Evolutionary conservation across 1,140 invertebrate genomes (phyloP).

Genomic region (Melanaphis sacchari): DNA sequence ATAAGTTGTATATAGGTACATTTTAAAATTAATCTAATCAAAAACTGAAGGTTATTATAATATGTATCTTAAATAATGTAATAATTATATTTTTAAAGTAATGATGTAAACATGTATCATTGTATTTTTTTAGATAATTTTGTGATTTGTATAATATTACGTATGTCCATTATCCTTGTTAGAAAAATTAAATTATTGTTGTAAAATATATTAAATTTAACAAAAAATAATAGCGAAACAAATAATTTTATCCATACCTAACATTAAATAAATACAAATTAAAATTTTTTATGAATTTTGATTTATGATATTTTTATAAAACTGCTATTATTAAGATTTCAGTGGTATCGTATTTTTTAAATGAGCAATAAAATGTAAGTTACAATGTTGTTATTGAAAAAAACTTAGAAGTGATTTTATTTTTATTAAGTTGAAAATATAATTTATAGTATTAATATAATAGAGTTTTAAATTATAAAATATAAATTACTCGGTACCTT

Average conservation of each 20-base stretch:
- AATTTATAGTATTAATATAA: not conserved
- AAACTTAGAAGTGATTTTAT: not conserved
- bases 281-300: not conserved
- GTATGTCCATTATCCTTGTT: not conserved
- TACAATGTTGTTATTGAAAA: not conserved
- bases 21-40: conserved; percentile 17
- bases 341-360: not conserved
- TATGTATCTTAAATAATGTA: not conserved
- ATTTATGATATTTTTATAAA: not conserved
- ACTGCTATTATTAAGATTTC: not conserved
- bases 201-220: not conserved
- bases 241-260: not conserved
- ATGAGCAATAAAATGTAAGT: not conserved
- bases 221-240: not conserved
- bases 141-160: not conserved
- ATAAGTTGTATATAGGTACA: not conserved
- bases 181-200: not conserved
- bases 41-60: conserved; percentile 25
- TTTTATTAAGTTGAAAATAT: not conserved
- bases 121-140: not conserved
- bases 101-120: not conserved
- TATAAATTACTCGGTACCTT: not conserved
- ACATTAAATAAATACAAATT: not conserved
- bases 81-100: conserved; percentile 19
- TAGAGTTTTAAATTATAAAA: conserved; percentile 16